Conservation (phyloP, 2,888 invertebrate genomes). For the Lasioglossum oenotherae region DNA sequence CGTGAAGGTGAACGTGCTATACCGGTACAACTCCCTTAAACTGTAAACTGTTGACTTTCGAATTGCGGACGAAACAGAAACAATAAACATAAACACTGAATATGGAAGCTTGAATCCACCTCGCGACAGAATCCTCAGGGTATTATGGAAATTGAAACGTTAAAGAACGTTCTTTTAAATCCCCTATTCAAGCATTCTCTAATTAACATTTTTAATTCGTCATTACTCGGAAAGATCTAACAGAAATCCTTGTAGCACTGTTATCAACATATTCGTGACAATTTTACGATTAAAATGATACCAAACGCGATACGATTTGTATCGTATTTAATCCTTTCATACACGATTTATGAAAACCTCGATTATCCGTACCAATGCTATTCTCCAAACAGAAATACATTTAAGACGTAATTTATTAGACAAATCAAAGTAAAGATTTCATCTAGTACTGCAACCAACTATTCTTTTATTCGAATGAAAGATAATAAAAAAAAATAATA, state of each 20-base stretch:
- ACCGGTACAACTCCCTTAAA: background rate
- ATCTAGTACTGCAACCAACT: background rate
- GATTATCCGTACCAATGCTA: background rate
- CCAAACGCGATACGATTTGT: background rate
- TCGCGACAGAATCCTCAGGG: background rate
- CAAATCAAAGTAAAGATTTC: background rate
- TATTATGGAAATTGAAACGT: background rate
- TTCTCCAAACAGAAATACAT: background rate
- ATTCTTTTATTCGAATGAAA: background rate
- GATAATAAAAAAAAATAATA: no score
- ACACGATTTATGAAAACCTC: background rate
- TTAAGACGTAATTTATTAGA: no score
- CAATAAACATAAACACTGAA: slow-evolving; percentile 15
- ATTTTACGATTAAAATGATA: background rate
- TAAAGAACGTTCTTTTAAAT: background rate
- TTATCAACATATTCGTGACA: background rate
- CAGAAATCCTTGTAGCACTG: background rate
- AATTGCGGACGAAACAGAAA: slow-evolving; percentile 10
- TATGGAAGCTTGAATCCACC: background rate
- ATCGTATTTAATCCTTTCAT: background rate
- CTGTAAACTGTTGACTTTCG: slow-evolving; percentile 1
- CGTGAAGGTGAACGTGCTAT: background rate
- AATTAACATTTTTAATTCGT: background rate
- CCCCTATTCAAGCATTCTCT: background rate
- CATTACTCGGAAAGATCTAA: background rate